Evolutionary conservation across 2,888 invertebrate species (phyloP).

Genomic region (Theodoxus fluviatilis): DNA sequence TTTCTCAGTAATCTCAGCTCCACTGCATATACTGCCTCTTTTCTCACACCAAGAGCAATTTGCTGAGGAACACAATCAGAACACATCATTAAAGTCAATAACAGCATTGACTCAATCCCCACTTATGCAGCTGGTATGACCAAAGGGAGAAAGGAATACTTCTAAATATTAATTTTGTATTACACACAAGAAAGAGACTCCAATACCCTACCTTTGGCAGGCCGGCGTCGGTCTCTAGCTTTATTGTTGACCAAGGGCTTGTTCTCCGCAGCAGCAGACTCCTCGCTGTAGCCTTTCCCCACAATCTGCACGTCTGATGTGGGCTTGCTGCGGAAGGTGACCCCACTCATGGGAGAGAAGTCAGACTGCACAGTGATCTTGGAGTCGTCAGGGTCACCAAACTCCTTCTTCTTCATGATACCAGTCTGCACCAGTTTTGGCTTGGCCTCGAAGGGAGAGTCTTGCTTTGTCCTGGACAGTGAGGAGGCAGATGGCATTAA

Average conservation of each 20-base stretch:
- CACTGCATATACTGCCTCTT: no score
- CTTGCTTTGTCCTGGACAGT: slow-evolving; percentile 46
- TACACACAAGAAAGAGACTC: no score
- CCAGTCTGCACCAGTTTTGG: slow-evolving; percentile 42
- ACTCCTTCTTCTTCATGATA: slow-evolving; percentile 18
- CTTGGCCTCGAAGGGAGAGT: slow-evolving; percentile 53
- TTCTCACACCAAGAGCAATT: no score
- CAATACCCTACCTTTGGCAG: slow-evolving; percentile 49
- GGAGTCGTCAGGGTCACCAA: slow-evolving; percentile 25
- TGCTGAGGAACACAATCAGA: no score
- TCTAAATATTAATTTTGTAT: no score
- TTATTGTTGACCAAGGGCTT: slow-evolving; percentile 37
- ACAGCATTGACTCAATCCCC: no score
- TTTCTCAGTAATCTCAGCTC: no score
- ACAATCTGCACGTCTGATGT: slow-evolving; percentile 60
- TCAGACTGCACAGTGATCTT: slow-evolving; percentile 39
- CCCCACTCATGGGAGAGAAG: slow-evolving; percentile 58
- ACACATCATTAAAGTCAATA: no score
- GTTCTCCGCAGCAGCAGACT: slow-evolving; percentile 34
- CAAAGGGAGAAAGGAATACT: neutral
- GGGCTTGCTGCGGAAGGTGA: slow-evolving; percentile 59
- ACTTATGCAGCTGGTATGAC: neutral
- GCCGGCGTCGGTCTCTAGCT: slow-evolving; percentile 40
- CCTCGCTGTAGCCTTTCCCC: slow-evolving; percentile 60
- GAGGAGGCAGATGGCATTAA: neutral